These are phyloP conservation scores for Nerophis lumbriciformis DNA, from an alignment of 2,113 vertebrate species.

Conservation along the genomic window DNA sequence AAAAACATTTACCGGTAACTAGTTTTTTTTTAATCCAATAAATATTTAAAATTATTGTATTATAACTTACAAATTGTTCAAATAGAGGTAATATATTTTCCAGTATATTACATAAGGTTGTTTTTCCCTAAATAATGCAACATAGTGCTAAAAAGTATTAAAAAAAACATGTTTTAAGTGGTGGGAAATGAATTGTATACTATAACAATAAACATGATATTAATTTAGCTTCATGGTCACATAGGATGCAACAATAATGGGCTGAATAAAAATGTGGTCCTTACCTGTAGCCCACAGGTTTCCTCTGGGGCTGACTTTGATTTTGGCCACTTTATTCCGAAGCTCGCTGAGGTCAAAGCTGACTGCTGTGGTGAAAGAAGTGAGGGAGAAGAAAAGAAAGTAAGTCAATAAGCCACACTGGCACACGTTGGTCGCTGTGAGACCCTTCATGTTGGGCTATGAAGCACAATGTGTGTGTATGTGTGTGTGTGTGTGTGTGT, in stretches of 20 bases:
- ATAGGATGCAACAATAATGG: background rate
- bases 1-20: too few relatives aligned
- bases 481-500: background rate
- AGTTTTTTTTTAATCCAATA: too few relatives aligned
- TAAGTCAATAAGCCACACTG: conserved; percentile 65
- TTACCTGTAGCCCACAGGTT: conserved; percentile 94
- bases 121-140: background rate
- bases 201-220: too few relatives aligned
- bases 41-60: background rate
- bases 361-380: conserved; percentile 67
- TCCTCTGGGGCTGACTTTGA: conserved; percentile 84
- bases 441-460: conserved; percentile 48
- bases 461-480: background rate
- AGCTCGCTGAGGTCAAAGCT: conserved; percentile 79
- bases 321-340: conserved; percentile 78
- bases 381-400: conserved; percentile 73
- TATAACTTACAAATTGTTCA: background rate
- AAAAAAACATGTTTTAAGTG: background rate
- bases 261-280: conserved; percentile 10
- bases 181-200: too few relatives aligned
- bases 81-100: background rate
- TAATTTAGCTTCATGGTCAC: too few relatives aligned
- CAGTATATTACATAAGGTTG: background rate
- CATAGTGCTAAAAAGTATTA: background rate
- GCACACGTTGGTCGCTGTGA: conserved; percentile 49